Base-by-base conservation (phyloP, 2,797 vertebrate species). In the Phrynocephalus forsythii region DNA sequence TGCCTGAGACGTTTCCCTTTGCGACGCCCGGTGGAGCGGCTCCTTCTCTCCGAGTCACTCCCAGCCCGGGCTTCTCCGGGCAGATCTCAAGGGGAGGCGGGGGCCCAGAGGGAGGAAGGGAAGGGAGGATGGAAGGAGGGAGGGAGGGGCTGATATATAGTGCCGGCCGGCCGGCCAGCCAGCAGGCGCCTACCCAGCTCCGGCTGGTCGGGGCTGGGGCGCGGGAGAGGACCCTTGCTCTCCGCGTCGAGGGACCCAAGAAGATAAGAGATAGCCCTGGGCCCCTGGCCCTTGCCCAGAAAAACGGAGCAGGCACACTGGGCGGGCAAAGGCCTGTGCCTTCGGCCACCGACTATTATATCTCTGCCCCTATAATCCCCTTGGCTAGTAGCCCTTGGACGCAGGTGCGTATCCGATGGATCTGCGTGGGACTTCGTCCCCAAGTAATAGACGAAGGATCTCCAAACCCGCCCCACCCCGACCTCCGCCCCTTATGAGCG, bases 101-200 rank as follows among this genome's bases (percentile, higher is more conserved):
- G 88, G 71, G 87, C 52, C 9, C 52, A 56, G 52, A 56, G 52
- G 13, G 52, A 56, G 85, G 30, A 78, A 75, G 15, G 71, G 30
- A 73, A 89, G 87, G 91, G 88, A 89, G 18, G 10, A 89, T 85
- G 50, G 85, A 63, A 18, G 86, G 87, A 88, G 90, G 89, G 73
- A 88, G 87, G 91, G 90, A 83, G 89, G 90, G 82, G 88, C 90
- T 88, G 91, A 71, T 87, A 3, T 16, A 8, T 5, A 87, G 48
- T 20, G 26, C 68, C 0, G 90, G 48, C 33, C 30, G 38, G 30
- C 48, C 0, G 92, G 56, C 60, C 0, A 88, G 69, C 90, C 94
- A 88, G 91, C 92, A 91, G 93, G 79, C 94, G 16, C 50, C 91
- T 91, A 92, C 90, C 90, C 89, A 91, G 92, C 91, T 90, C 91